Evolutionary conservation across 1,140 invertebrate genomes (phyloP).

Genomic region (Lasioglossum baleicum): DNA sequence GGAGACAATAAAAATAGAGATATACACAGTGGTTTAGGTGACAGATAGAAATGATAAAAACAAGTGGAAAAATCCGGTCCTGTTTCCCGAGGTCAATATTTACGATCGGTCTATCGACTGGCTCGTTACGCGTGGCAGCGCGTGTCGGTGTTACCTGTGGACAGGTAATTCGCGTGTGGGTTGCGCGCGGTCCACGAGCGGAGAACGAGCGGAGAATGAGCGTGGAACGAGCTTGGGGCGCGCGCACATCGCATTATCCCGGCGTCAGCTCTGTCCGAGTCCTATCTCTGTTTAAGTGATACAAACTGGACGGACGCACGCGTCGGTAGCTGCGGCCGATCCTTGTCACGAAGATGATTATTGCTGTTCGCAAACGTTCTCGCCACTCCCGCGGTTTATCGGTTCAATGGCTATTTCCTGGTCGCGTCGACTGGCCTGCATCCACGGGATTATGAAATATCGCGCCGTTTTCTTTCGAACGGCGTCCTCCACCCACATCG

Average conservation of each 20-base stretch:
- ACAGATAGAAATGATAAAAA: too few species aligned
- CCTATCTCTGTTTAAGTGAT: slow-evolving; percentile 62
- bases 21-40: too few species aligned
- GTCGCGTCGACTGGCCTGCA: not conserved
- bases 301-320: slow-evolving; percentile 47
- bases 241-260: slow-evolving; percentile 62
- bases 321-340: slow-evolving; percentile 38
- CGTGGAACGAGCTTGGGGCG: not conserved
- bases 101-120: not conserved
- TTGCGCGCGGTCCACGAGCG: not conserved
- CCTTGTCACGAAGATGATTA: slow-evolving; percentile 56
- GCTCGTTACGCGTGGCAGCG: not conserved
- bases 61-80: too few species aligned
- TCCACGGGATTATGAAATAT: not conserved
- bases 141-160: not conserved
- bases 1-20: too few species aligned
- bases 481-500: slow-evolving; percentile 23
- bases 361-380: slow-evolving; percentile 65
- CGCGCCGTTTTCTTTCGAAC: slow-evolving; percentile 8
- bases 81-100: too few species aligned
- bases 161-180: slow-evolving; percentile 21
- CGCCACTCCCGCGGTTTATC: slow-evolving; percentile 45
- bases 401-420: slow-evolving; percentile 1
- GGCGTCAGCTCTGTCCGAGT: slow-evolving; percentile 58
- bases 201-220: slow-evolving; percentile 6